Percentiles rank a stretch among this genome's conserved stretches.
Evolutionary conservation across 2,113 vertebrate genomes (phyloP).

Genomic region (Centropristis striata): DNA sequence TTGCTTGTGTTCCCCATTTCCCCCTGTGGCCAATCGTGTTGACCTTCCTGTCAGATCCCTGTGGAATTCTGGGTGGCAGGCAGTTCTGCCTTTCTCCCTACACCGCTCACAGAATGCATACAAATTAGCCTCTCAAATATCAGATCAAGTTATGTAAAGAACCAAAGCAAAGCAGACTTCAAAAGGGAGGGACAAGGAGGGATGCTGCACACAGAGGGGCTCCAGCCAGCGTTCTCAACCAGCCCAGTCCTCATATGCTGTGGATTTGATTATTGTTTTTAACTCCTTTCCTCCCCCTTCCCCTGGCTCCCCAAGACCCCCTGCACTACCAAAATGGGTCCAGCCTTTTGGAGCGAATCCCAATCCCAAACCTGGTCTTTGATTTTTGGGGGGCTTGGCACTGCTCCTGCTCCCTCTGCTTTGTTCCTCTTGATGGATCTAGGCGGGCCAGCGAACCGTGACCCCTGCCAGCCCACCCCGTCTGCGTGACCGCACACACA

Average conservation of each 20-base stretch:
- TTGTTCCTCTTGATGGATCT: conserved; percentile 86
- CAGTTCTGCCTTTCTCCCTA: conserved; percentile 27
- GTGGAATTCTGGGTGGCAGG: conserved; percentile 90
- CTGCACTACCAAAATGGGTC: conserved; percentile 64
- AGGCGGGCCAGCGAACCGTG: conserved; percentile 80
- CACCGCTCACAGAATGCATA: conserved; percentile 83
- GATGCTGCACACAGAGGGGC: conserved; percentile 43
- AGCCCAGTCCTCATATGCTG: conserved; percentile 70
- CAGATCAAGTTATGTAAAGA: conserved; percentile 90
- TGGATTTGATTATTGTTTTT: conserved; percentile 77
- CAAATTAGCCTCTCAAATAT: conserved; percentile 89
- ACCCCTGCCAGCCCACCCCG: conserved; percentile 83
- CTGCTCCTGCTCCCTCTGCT: conserved; percentile 76
- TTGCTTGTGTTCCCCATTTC: conserved; percentile 52
- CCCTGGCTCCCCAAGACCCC: conserved; percentile 52
- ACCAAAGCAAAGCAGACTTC: conserved; percentile 91
- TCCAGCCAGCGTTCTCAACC: conserved; percentile 63
- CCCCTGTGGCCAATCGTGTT: conserved; percentile 60
- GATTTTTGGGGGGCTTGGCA: conserved; percentile 80
- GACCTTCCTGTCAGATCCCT: conserved; percentile 78
- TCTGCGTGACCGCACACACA: conserved; percentile 79
- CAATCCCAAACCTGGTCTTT: conserved; percentile 86
- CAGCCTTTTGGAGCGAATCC: conserved; percentile 83
- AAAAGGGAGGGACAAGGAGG: conserved; percentile 77
- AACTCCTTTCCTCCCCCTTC: conserved; percentile 23